Evolutionary conservation across 2,797 vertebrate genomes (phyloP).

Genomic region (Intellagama lesueurii): DNA sequence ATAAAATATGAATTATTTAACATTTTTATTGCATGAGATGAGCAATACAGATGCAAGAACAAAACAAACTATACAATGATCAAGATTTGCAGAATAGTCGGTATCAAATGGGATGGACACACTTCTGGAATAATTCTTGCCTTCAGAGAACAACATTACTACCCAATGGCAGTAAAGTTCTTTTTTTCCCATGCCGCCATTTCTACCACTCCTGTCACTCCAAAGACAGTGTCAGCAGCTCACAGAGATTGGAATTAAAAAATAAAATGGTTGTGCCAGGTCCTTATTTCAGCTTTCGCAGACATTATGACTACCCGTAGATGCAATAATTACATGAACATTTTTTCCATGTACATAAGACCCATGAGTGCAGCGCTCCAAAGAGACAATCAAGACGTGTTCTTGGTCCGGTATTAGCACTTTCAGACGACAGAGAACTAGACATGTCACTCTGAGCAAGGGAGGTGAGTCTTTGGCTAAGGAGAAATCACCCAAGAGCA

Average conservation of each 20-base stretch:
- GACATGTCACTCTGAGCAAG: slow-evolving; percentile 65
- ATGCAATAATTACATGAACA: slow-evolving; percentile 46
- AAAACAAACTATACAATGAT: slow-evolving; percentile 50
- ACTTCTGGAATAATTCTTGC: slow-evolving; percentile 26
- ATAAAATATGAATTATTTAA: slow-evolving; percentile 65
- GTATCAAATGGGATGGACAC: slow-evolving; percentile 49
- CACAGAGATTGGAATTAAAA: slow-evolving; percentile 37
- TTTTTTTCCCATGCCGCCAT: slow-evolving; percentile 27
- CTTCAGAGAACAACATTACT: slow-evolving; percentile 34
- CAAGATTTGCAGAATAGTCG: slow-evolving; percentile 42
- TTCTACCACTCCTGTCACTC: slow-evolving; percentile 19
- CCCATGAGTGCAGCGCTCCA: slow-evolving; percentile 58
- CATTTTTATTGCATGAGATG: slow-evolving; percentile 69
- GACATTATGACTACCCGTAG: slow-evolving; percentile 14
- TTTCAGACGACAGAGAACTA: slow-evolving; percentile 69
- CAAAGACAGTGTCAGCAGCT: slow-evolving; percentile 17
- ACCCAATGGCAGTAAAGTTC: slow-evolving; percentile 6
- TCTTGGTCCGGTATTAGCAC: slow-evolving; percentile 66
- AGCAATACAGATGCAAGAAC: slow-evolving; percentile 64
- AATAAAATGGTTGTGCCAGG: slow-evolving; percentile 33
- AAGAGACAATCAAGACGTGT: slow-evolving; percentile 53
- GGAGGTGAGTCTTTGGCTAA: slow-evolving; percentile 70
- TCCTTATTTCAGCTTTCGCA: slow-evolving; percentile 46
- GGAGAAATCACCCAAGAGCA: slow-evolving; percentile 73
- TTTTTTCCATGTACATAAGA: slow-evolving; percentile 46